These are phyloP conservation scores for Onychomys torridus DNA, from an alignment of 2,797 vertebrate genomes.

Conservation along the genomic window DNA sequence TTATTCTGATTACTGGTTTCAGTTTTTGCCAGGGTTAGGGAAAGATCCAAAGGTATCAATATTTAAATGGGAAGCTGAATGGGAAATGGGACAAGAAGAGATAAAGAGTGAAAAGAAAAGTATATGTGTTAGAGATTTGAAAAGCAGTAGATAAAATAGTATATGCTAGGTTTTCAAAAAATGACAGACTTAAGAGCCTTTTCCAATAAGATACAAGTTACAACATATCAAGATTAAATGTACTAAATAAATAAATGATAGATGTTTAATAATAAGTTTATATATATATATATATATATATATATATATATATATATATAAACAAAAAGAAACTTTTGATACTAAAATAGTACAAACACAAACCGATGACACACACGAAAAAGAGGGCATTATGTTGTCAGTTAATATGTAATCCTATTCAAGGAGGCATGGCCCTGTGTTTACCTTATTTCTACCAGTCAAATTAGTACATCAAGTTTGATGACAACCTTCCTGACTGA, in stretches of 20 bases:
- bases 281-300: too few species aligned
- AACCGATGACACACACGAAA: background rate
- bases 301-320: background rate
- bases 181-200: background rate
- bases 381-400: background rate
- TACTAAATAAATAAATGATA: background rate
- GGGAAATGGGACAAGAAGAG: background rate
- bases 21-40: background rate
- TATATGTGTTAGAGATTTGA: background rate
- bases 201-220: background rate
- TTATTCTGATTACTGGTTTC: background rate
- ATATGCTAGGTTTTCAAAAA: background rate
- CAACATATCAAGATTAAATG: background rate
- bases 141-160: background rate
- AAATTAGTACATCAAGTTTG: background rate
- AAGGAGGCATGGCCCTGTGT: background rate
- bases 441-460: background rate
- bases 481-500: background rate
- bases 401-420: background rate
- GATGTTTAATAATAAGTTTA: background rate
- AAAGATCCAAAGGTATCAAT: background rate
- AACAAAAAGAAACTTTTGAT: background rate
- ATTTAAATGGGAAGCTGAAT: background rate
- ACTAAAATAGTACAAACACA: background rate
- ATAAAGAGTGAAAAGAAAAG: background rate